Evolutionary conservation across 2,888 invertebrate species (phyloP).

Genomic region (Diploptera punctata): DNA sequence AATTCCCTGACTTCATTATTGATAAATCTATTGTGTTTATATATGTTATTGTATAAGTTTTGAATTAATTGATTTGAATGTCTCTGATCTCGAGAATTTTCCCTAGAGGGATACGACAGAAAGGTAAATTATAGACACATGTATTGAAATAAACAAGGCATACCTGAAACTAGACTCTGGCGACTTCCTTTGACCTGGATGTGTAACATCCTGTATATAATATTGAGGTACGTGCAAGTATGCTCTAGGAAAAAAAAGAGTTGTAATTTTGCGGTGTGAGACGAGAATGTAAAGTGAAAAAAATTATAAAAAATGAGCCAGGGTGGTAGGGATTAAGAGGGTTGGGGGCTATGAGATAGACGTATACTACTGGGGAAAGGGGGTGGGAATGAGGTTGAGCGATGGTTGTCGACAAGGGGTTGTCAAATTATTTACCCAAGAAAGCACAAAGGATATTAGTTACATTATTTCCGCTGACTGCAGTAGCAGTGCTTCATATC

Average conservation of each 20-base stretch:
- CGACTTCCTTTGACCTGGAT: no score
- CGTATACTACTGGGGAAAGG: background rate
- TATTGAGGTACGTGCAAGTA: background rate
- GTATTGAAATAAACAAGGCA: no score
- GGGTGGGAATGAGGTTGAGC: slow-evolving; percentile 16
- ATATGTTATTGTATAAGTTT: no score
- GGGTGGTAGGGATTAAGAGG: background rate
- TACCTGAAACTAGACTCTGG: no score
- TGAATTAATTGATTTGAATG: no score
- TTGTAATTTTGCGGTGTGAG: background rate
- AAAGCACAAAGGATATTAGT: slow-evolving; percentile 23
- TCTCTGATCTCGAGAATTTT: no score
- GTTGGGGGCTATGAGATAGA: background rate
- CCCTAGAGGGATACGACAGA: no score
- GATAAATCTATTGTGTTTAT: no score
- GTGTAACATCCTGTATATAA: background rate
- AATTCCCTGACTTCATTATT: no score
- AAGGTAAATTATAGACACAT: no score
- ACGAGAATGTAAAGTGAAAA: slow-evolving; percentile 7
- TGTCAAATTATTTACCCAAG: slow-evolving; percentile 21
- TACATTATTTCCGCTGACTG: slow-evolving; percentile 8
- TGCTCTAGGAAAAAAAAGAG: background rate
- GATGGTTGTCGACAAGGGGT: slow-evolving; percentile 18
- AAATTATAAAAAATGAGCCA: background rate
- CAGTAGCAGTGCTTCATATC: background rate